These are phyloP conservation scores for Myoxocephalus aenaeus DNA, from an alignment of 2,797 vertebrate species.

Conservation along the genomic window DNA sequence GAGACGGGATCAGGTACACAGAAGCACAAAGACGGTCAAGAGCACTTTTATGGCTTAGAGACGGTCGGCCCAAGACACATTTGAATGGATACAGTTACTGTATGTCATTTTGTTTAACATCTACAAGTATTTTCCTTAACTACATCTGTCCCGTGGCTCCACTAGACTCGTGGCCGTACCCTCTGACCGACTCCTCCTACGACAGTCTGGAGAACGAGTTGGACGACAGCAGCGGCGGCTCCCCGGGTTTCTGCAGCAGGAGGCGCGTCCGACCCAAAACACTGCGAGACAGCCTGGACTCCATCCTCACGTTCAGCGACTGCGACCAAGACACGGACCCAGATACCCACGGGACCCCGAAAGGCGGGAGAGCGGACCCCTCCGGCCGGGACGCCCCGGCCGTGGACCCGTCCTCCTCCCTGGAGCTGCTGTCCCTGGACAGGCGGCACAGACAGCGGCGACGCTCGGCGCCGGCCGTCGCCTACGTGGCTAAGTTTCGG, in stretches of 20 bases:
- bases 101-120: too few species aligned
- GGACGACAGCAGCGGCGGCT: slow-evolving; percentile 82
- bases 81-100: too few species aligned
- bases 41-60: too few species aligned
- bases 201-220: slow-evolving; percentile 95
- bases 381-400: slow-evolving; percentile 35
- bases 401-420: slow-evolving; percentile 28
- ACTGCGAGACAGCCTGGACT: slow-evolving; percentile 88
- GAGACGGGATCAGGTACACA: slow-evolving; percentile 87
- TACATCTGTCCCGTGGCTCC: not conserved
- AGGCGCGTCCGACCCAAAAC: slow-evolving; percentile 68
- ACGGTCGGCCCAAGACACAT: too few species aligned
- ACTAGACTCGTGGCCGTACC: slow-evolving; percentile 65
- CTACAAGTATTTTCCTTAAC: too few species aligned
- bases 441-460: slow-evolving; percentile 44
- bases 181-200: slow-evolving; percentile 92
- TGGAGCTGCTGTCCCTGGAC: slow-evolving; percentile 42
- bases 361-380: slow-evolving; percentile 44
- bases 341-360: slow-evolving; percentile 56
- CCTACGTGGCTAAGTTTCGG: slow-evolving; percentile 65
- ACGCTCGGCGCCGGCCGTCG: slow-evolving; percentile 76
- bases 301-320: slow-evolving; percentile 91
- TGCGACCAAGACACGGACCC: slow-evolving; percentile 85
- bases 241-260: slow-evolving; percentile 77
- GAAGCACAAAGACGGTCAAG: too few species aligned